These are phyloP conservation scores for Leucopternis melanops DNA, from an alignment of 2,113 vertebrate species.

Conservation along the genomic window DNA sequence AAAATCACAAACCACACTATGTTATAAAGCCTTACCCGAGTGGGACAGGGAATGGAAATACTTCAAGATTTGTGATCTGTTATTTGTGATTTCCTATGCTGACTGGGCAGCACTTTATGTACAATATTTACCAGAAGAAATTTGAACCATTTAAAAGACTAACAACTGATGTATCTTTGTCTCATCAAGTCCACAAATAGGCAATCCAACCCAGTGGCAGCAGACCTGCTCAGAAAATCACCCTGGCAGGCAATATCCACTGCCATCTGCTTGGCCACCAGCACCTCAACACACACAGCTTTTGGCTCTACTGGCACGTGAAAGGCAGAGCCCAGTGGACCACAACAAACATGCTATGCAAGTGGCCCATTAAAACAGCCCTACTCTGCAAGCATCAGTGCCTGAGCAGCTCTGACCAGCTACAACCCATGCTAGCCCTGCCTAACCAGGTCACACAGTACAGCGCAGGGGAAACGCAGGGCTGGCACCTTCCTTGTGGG, in stretches of 20 bases:
- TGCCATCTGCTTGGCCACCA: background rate
- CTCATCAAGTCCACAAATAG: background rate
- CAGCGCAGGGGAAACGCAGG: background rate
- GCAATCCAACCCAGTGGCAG: background rate
- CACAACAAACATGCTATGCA: background rate
- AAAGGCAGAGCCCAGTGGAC: background rate
- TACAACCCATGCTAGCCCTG: background rate
- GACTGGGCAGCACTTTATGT: background rate
- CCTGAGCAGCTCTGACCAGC: background rate
- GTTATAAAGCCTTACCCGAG: background rate
- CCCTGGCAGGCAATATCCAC: background rate
- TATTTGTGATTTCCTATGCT: background rate
- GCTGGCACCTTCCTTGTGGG: too few species aligned
- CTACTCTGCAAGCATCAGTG: background rate
- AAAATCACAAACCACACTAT: background rate
- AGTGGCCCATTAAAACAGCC: background rate
- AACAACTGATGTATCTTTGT: background rate
- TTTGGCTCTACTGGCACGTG: background rate
- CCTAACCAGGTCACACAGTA: background rate
- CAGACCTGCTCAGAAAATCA: background rate
- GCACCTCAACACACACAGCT: background rate
- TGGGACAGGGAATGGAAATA: background rate
- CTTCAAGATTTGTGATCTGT: background rate
- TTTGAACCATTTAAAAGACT: background rate
- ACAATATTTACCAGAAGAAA: background rate